Evolutionary conservation across 2,797 vertebrate genomes (phyloP).

Genomic region (Necrosyrtes monachus): DNA sequence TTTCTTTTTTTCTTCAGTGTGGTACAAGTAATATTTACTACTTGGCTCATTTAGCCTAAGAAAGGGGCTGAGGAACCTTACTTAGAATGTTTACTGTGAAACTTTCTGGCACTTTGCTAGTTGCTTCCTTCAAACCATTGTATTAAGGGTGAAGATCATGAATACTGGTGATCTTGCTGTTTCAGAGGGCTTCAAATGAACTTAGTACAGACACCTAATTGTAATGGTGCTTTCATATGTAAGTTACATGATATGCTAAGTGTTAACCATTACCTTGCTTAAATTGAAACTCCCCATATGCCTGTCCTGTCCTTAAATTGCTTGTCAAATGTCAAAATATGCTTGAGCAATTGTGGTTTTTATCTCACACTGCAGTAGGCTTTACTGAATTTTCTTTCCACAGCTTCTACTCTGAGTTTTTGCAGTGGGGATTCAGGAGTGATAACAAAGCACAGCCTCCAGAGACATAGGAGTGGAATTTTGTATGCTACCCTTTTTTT

Average conservation of each 20-base stretch:
- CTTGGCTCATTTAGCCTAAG: not conserved
- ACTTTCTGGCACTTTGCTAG: not conserved
- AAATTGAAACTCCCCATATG: not conserved
- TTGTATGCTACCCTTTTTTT: not conserved
- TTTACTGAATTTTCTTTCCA: conserved; percentile 29
- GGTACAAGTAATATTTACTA: not conserved
- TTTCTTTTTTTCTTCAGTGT: not conserved
- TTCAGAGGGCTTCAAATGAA: not conserved
- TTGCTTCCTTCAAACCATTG: not conserved
- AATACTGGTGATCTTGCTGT: not conserved
- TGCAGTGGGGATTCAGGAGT: not conserved
- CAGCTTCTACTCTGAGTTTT: not conserved
- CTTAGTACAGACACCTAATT: not conserved
- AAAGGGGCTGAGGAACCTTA: not conserved
- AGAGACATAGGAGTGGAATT: not conserved
- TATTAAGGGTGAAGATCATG: not conserved
- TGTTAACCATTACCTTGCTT: not conserved
- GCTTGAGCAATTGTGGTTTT: not conserved
- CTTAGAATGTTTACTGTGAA: not conserved
- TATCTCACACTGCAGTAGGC: not conserved
- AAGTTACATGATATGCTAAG: not conserved
- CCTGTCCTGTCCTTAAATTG: not conserved
- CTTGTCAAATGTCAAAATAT: not conserved
- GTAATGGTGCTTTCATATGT: not conserved
- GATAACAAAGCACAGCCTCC: not conserved